A percentile compares a stretch with the other conserved stretches of the same genome.
Conservation (phyloP, 2,113 vertebrate species). For the Ginglymostoma cirratum region DNA sequence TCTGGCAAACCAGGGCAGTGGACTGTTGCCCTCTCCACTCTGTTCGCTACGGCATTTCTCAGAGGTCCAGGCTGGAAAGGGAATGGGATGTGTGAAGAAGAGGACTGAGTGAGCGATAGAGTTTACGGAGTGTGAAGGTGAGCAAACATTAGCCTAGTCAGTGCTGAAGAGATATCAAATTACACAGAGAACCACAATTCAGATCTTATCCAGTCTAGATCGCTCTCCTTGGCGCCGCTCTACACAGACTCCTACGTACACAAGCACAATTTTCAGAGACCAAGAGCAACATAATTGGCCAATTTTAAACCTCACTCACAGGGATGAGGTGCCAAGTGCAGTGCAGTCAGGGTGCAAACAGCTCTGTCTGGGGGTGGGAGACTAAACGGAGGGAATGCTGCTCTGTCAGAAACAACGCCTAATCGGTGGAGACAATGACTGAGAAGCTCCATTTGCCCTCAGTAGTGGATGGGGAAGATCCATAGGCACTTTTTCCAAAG, state of each 20-base stretch:
- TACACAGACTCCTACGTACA: not conserved
- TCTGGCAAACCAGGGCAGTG: not conserved
- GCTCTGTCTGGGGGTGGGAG: too few relatives aligned
- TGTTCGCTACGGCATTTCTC: not conserved
- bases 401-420: not conserved
- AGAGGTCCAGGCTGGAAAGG: not conserved
- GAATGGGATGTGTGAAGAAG: too few relatives aligned
- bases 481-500: too few relatives aligned
- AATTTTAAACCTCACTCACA: not conserved
- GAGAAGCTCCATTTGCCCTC: too few relatives aligned
- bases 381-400: not conserved
- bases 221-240: not conserved
- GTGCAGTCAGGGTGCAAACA: not conserved
- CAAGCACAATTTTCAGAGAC: not conserved
- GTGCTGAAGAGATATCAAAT: not conserved
- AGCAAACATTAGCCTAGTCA: not conserved
- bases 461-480: too few relatives aligned
- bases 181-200: not conserved
- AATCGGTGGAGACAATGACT: too few relatives aligned
- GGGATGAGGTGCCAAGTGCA: not conserved
- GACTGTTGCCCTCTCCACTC: not conserved
- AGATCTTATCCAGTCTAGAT: not conserved
- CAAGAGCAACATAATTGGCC: not conserved
- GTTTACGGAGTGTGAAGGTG: not conserved
- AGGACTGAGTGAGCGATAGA: too few relatives aligned